Percentiles rank a stretch among this genome's conserved stretches.
These are phyloP conservation scores for Lycaon pictus DNA, from an alignment of 2,113 vertebrate species.

Conservation along the genomic window DNA sequence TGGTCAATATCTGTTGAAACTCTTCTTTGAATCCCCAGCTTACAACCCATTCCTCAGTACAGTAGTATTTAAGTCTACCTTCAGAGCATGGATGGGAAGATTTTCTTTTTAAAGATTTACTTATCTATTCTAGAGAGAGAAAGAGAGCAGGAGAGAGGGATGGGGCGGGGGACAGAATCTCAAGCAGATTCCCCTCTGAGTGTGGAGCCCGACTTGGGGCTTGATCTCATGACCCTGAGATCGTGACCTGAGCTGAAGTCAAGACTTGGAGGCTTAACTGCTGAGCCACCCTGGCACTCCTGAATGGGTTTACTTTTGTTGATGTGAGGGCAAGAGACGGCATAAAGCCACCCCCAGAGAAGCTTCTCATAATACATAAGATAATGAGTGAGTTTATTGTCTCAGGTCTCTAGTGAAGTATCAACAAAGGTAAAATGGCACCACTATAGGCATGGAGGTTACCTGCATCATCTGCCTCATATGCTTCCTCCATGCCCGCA, in stretches of 20 bases:
- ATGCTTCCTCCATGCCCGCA: neutral
- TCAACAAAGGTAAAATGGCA: neutral
- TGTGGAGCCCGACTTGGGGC: neutral
- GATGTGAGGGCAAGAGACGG: neutral
- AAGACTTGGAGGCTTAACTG: neutral
- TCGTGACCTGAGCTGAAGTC: neutral
- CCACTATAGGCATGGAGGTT: accelerated
- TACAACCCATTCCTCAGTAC: neutral
- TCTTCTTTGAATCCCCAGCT: neutral
- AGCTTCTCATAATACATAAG: neutral
- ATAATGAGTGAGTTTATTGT: neutral
- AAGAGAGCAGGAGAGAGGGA: neutral
- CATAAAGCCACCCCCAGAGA: no score
- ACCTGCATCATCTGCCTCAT: neutral
- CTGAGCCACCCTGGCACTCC: neutral
- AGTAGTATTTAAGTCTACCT: neutral
- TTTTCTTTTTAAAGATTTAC: neutral
- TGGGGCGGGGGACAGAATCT: neutral
- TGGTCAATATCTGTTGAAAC: neutral
- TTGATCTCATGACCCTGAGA: neutral
- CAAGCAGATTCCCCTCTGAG: neutral
- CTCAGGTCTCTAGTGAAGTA: neutral
- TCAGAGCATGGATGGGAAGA: neutral
- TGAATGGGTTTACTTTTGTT: neutral
- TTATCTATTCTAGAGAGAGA: neutral